Percentiles rank a stretch among this genome's conserved stretches.
phyloP scores from a whole-genome alignment of 1,140 invertebrate genomes.

The Anastrepha ludens region DNA sequence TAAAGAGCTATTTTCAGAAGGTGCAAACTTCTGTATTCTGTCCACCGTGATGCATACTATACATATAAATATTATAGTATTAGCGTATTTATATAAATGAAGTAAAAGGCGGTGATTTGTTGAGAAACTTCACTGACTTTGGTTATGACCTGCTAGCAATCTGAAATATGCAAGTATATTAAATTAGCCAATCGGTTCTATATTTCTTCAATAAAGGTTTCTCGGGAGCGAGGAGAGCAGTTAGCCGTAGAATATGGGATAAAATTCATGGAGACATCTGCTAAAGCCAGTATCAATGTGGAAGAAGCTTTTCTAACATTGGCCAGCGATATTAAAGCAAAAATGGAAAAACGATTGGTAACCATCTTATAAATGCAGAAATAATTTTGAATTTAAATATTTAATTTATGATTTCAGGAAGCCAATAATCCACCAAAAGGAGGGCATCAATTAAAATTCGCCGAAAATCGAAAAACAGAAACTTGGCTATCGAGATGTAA shows the following conservation, averaged over 20 bases:
- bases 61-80: no score
- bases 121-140: no score
- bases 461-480: constrained; percentile 83
- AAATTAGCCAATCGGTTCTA: not conserved
- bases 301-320: constrained; percentile 94
- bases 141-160: no score
- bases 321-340: constrained; percentile 94
- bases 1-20: no score
- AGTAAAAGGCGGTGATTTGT: no score
- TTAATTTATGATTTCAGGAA: constrained; percentile 77
- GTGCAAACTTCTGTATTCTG: no score
- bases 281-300: constrained; percentile 93
- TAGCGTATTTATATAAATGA: no score
- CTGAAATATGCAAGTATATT: no score
- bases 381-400: not conserved
- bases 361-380: constrained; percentile 56
- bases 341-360: constrained; percentile 97
- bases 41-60: no score
- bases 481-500: constrained; percentile 84
- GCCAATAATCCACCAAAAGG: constrained; percentile 87
- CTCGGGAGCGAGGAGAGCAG: constrained; percentile 83
- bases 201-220: constrained; percentile 74
- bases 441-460: constrained; percentile 81
- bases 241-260: constrained; percentile 93
- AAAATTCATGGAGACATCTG: constrained; percentile 95